Evolutionary conservation across 2,113 vertebrate genomes (phyloP).

Genomic region (Nibea coibor): DNA sequence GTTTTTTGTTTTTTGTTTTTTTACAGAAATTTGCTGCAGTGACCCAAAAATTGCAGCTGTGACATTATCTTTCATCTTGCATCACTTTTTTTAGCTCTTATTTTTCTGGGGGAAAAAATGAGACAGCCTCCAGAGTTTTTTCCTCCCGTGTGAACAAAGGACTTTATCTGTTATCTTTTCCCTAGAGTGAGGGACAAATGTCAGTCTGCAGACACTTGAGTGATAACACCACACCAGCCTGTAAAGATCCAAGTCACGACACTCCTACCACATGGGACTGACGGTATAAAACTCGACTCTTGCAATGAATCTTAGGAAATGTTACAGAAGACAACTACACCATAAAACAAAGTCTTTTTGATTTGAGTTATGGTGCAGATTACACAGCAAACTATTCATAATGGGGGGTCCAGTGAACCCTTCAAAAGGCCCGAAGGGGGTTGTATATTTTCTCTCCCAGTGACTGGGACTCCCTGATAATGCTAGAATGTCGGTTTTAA

Average conservation of each 20-base stretch:
- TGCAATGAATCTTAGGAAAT: not conserved
- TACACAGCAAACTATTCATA: constrained; percentile 14
- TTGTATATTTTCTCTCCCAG: constrained; percentile 52
- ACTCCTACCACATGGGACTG: not conserved
- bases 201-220: constrained; percentile 37
- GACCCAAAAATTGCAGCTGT: constrained; percentile 23
- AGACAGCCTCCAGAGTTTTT: constrained; percentile 33
- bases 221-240: constrained; percentile 3
- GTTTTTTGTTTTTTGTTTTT: constrained; percentile 13
- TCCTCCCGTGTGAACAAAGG: constrained; percentile 52
- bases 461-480: constrained; percentile 2
- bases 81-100: constrained; percentile 16
- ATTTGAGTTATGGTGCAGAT: not conserved
- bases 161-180: constrained; percentile 45
- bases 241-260: not conserved
- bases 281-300: not conserved
- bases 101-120: constrained; percentile 21
- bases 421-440: constrained; percentile 1
- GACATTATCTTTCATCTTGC: constrained; percentile 26
- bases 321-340: not conserved
- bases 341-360: not conserved
- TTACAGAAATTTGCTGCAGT: constrained; percentile 3
- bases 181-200: constrained; percentile 51
- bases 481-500: constrained; percentile 37
- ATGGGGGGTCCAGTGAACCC: constrained; percentile 35